Evolutionary conservation across 37 sponge, comb jelly and placozoan species (phyloP), one percentile per base, ranked within the genome.

Genomic region (Agelas oroides): DNA sequence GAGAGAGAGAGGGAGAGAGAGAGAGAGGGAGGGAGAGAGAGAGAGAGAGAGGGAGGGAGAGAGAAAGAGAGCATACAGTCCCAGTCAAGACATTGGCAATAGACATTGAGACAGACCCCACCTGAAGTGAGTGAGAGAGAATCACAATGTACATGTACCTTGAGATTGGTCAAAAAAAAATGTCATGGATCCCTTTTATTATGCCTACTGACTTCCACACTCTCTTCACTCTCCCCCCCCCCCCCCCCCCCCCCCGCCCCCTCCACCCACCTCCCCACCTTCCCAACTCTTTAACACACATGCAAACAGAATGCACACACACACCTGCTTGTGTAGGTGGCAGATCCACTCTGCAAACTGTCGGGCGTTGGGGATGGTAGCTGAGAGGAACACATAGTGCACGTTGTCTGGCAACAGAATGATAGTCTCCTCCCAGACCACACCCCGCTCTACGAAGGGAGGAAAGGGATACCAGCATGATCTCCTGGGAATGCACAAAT

Each of bases 391-490:
- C 73, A 98, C 99, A 72, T 96, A 98, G 77, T 96, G 93, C 15
- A 98, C 99, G 27, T 96, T 94, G 76, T 98, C 99, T 19, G 99
- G 99, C 31, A 98, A 75, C 3, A 98, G 89, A 58, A 98, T 96
- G 63, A 98, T 96, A 18, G 97, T 94, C 86, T 98, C 99, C 77
- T 98, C 99, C 99, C 99, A 98, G 27, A 98, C 99, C 72, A 98
- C 99, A 60, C 99, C 99, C 24, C 99, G 80, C 74, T 98, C 98
- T 95, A 64, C 41, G 69, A 68, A 60, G 65, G 46, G 46, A 46
- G 46, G 8, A 8, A 46, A n/a, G n/a, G n/a, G n/a, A n/a, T n/a
- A n/a, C n/a, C n/a, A n/a, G n/a, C n/a, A n/a, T n/a, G n/a, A n/a
- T n/a, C n/a, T n/a, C n/a, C n/a, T n/a, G n/a, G n/a, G n/a, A n/a